These are phyloP conservation scores for Misgurnus anguillicaudatus DNA, from an alignment of 2,113 vertebrate genomes.

Conservation along the genomic window DNA sequence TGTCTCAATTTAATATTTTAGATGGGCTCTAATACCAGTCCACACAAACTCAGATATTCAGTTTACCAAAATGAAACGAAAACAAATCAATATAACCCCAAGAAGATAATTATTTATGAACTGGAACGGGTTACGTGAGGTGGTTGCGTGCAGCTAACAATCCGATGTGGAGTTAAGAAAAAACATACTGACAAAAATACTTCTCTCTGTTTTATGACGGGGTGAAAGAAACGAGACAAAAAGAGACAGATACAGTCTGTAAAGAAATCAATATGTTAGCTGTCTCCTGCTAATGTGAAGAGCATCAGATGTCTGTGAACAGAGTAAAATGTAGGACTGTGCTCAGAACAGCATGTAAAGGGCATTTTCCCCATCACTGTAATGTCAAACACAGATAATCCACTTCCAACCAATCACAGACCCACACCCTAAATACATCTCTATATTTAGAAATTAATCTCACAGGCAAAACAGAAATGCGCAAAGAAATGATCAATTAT, in stretches of 20 bases:
- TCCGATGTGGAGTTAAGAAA: slow-evolving; percentile 42
- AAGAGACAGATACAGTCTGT: slow-evolving; percentile 28
- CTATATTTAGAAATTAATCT: slow-evolving; percentile 29
- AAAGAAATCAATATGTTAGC: slow-evolving; percentile 81
- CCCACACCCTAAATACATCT: slow-evolving; percentile 41
- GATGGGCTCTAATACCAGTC: not conserved
- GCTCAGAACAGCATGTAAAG: slow-evolving; percentile 78
- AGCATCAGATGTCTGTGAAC: slow-evolving; percentile 77
- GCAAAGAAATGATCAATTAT: not conserved
- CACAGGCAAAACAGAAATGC: slow-evolving; percentile 10
- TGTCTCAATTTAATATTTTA: not conserved
- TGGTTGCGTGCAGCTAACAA: not conserved
- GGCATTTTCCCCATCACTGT: slow-evolving; percentile 67
- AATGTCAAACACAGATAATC: slow-evolving; percentile 73
- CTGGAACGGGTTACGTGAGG: no score
- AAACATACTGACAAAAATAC: slow-evolving; percentile 75
- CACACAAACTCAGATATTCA: not conserved
- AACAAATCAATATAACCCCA: not conserved
- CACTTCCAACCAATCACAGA: slow-evolving; percentile 58
- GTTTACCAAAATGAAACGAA: not conserved
- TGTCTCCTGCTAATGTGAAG: slow-evolving; percentile 78
- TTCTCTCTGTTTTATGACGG: slow-evolving; percentile 77
- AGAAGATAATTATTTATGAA: no score
- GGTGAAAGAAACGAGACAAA: slow-evolving; percentile 53
- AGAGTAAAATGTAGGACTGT: slow-evolving; percentile 78